Evolutionary conservation across 2,888 invertebrate genomes (phyloP), one percentile per base, ranked within the genome.

Genomic region (Ectemnius lituratus): DNA sequence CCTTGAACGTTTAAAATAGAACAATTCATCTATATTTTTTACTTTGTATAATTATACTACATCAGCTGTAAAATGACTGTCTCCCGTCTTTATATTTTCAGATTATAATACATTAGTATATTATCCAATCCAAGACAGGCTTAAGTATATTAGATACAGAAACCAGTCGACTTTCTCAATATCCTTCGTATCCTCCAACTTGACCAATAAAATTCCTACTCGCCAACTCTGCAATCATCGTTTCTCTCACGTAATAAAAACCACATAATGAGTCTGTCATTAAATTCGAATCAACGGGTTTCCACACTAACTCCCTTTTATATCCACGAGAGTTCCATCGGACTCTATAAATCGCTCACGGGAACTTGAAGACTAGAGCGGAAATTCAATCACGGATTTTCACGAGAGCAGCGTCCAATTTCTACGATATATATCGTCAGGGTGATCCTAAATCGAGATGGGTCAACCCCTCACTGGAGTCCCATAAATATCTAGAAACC

Each of bases 301-400:
- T 52, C 52, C 3, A n/a, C 23, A 3, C 23, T 23, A 23, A 23
- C 23, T 23, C 23, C 2, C 23, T 23, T 23, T 23, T 23, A 23
- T 23, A 23, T 23, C 52, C 16, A 52, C 8, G 16, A 1, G 5
- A 14, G 2, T 52, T 14, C 14, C 52, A 6, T 6, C 37, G 52
- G 0, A 65, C 52, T 52, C 28, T 18, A 58, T 73, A 67, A 71
- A 69, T 52, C 52, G 23, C n/a, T 6, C 23, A 57, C 57, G 63
- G 56, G 23, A 8, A 16, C 52, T 73, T 16, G 47, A 73, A 23
- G 8, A n/a, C 28, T 70, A 73, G n/a, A 18, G 56, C 75, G 78
- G 80, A 85, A 85, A 84, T 81, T 83, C 78, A 76, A 85, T 84
- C 83, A 82, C 68, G 80, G 78, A 81, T 86, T 86, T 81, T 82